These are phyloP conservation scores for Anas platyrhynchos DNA, from an alignment of 2,113 vertebrate species.

Conservation along the genomic window DNA sequence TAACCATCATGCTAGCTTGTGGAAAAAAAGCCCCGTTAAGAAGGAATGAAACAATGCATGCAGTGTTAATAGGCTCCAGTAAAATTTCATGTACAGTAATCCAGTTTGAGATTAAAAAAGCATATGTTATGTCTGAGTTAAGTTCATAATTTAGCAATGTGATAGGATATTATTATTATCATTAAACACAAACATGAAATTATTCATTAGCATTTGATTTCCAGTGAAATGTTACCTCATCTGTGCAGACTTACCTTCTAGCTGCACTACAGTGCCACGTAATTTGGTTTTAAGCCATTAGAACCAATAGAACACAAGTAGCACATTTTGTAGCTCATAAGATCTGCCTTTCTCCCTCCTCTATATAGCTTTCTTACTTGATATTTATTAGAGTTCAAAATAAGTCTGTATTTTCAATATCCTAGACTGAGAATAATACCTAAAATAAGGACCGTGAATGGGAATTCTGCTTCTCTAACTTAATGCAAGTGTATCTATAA, in stretches of 20 bases:
- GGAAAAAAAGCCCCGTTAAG: background rate
- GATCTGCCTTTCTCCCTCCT: background rate
- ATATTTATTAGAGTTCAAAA: background rate
- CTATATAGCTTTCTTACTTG: background rate
- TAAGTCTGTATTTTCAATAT: background rate
- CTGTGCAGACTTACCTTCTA: background rate
- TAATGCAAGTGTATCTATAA: background rate
- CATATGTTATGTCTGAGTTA: background rate
- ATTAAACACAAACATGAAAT: background rate
- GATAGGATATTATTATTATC: background rate
- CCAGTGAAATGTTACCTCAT: background rate
- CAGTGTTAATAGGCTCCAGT: background rate
- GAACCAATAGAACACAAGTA: background rate
- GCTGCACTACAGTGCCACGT: background rate
- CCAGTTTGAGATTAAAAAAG: background rate
- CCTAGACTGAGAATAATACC: background rate
- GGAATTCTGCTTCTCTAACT: background rate
- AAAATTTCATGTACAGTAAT: background rate
- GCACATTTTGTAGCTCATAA: background rate
- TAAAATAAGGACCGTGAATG: background rate
- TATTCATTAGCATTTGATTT: background rate
- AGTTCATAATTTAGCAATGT: background rate
- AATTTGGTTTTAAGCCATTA: background rate
- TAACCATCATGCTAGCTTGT: background rate
- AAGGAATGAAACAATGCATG: background rate